Percentiles rank a stretch among this genome's conserved stretches.
These are phyloP conservation scores for Paradoxurus hermaphroditus DNA, from an alignment of 2,113 vertebrate species.

Conservation along the genomic window DNA sequence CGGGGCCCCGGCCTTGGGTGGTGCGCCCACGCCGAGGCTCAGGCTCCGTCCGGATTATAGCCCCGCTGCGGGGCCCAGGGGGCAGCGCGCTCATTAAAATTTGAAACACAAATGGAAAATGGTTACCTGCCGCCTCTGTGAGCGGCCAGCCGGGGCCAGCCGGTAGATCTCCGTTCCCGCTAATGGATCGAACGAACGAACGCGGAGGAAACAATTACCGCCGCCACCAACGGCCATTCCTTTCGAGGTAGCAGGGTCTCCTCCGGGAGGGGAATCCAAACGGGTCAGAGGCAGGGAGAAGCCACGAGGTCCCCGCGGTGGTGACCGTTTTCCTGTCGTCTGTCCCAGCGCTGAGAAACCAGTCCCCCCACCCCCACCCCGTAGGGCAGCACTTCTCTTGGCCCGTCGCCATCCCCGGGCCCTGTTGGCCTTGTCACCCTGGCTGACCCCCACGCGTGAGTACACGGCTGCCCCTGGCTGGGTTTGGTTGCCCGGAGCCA, in stretches of 20 bases:
- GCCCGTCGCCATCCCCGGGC: background rate
- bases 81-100: conserved; percentile 84
- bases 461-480: background rate
- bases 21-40: conserved; percentile 51
- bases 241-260: background rate
- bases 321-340: background rate
- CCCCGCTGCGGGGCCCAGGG: conserved; percentile 64
- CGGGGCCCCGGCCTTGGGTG: conserved; percentile 68
- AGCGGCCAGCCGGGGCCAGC: conserved; percentile 76
- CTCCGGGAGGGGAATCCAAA: background rate
- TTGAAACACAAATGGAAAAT: conserved; percentile 86
- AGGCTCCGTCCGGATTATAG: conserved; percentile 63
- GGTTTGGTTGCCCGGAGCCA: background rate
- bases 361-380: background rate
- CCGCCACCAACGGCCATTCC: conserved; percentile 60
- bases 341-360: background rate
- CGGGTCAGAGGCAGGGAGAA: background rate
- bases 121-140: conserved; percentile 83
- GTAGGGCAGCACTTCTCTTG: background rate
- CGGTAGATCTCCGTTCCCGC: conserved; percentile 78
- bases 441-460: background rate
- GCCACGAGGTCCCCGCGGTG: fast-evolving
- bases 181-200: conserved; percentile 79
- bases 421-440: background rate
- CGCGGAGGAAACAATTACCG: conserved; percentile 72